Percentiles rank a stretch among this genome's conserved stretches.
Evolutionary conservation across 2,113 vertebrate genomes (phyloP).

Genomic region (Eubucco bourcierii): DNA sequence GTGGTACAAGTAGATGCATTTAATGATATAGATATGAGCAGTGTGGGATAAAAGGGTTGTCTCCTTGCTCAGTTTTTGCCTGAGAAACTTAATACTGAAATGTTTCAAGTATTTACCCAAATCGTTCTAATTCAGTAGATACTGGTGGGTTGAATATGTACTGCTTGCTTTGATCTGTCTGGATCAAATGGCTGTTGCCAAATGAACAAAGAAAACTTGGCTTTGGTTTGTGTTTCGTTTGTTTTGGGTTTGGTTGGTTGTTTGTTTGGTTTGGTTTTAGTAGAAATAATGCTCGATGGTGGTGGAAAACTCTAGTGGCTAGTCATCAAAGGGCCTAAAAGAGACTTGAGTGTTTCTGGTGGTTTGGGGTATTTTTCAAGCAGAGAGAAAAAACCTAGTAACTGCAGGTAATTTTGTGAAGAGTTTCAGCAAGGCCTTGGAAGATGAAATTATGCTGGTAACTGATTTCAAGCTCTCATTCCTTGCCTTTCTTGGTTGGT

Average conservation of each 20-base stretch:
- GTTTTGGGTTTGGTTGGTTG: no score
- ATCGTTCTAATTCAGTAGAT: neutral
- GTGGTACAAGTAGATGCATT: neutral
- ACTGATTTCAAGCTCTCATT: neutral
- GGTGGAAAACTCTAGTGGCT: neutral
- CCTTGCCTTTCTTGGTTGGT: neutral
- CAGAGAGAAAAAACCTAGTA: neutral
- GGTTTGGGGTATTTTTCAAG: no score
- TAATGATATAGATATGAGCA: accelerated
- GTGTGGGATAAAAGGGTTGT: neutral
- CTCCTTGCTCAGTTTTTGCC: neutral
- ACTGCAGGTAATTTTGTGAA: accelerated
- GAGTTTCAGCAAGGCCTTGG: neutral
- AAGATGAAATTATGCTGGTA: neutral
- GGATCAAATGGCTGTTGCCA: neutral
- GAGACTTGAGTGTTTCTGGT: accelerated
- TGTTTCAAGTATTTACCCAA: neutral
- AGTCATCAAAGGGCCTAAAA: neutral
- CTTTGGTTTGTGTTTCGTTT: no score
- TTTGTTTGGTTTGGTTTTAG: no score
- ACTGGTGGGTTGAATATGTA: neutral
- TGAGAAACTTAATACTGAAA: neutral
- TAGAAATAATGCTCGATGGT: neutral
- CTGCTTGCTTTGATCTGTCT: neutral
- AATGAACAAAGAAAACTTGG: neutral